These are phyloP conservation scores for Laspeyria flexula DNA, from an alignment of 2,888 invertebrate genomes.

Conservation along the genomic window DNA sequence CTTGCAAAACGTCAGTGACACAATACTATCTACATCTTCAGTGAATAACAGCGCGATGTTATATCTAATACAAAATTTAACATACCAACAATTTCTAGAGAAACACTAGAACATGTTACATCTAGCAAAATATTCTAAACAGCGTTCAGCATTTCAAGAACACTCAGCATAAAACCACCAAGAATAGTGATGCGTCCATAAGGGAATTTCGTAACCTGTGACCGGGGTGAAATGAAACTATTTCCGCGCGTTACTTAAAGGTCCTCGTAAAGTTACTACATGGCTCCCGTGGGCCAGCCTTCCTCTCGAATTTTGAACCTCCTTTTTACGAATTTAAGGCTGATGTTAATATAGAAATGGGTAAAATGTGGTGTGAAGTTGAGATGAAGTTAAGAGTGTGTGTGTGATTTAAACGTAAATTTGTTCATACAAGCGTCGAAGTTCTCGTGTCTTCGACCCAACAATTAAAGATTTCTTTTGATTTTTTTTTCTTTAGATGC, in stretches of 20 bases:
- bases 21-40: no score
- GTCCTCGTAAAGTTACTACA: slow-evolving; percentile 54
- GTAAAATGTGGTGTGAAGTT: not conserved
- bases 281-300: slow-evolving; percentile 44
- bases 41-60: no score
- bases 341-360: slow-evolving; percentile 6
- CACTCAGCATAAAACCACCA: slow-evolving; percentile 7
- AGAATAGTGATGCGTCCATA: slow-evolving; percentile 7
- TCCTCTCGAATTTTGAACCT: slow-evolving; percentile 21
- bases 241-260: slow-evolving; percentile 57
- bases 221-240: slow-evolving; percentile 54
- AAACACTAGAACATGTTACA: not conserved
- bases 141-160: slow-evolving; percentile 5
- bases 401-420: no score
- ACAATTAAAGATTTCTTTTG: no score
- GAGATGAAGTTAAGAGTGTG: not conserved
- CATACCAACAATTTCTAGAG: no score
- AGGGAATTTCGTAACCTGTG: slow-evolving; percentile 10
- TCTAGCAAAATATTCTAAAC: not conserved
- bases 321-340: slow-evolving; percentile 13
- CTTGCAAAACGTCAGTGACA: no score
- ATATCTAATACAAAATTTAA: no score
- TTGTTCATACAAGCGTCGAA: no score
- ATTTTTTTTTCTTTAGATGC: no score
- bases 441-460: no score